Percentiles rank a stretch among this genome's conserved stretches.
Conservation (phyloP, 2,888 invertebrate genomes). For the Ophraella communa region DNA sequence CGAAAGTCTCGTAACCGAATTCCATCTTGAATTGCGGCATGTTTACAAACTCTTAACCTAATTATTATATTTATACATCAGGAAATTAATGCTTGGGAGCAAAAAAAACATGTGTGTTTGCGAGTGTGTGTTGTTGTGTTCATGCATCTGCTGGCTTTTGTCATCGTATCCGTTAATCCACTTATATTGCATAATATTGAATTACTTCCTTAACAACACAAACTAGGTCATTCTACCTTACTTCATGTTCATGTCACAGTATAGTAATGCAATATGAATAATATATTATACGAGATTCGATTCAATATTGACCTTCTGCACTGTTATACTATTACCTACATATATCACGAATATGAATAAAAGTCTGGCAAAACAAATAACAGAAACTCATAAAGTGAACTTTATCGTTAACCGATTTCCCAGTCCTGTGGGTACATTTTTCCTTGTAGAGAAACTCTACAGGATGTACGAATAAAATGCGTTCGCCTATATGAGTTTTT, state of each 20-base stretch:
- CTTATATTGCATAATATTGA: slow-evolving; percentile 20
- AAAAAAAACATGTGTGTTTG: neutral
- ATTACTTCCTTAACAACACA: slow-evolving; percentile 13
- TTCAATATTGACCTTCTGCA: slow-evolving; percentile 1
- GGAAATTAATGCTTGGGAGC: neutral
- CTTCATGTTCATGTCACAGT: slow-evolving; percentile 6
- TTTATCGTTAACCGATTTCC: no score
- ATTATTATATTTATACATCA: neutral
- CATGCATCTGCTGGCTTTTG: slow-evolving; percentile 6
- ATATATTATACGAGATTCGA: neutral
- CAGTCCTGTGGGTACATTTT: no score
- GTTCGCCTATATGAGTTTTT: no score
- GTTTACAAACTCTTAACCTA: neutral
- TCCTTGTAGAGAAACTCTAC: no score
- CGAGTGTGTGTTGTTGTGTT: neutral
- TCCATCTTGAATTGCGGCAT: neutral
- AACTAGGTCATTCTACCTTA: slow-evolving; percentile 16
- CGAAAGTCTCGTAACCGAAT: neutral
- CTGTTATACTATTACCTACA: neutral
- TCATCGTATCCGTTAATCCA: slow-evolving; percentile 17
- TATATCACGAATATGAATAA: neutral
- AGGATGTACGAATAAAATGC: no score
- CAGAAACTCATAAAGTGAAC: neutral
- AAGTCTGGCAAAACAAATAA: neutral
- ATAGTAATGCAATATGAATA: slow-evolving; percentile 10